Conservation (phyloP, 1,140 invertebrate genomes). For the Vollenhovia emeryi region DNA sequence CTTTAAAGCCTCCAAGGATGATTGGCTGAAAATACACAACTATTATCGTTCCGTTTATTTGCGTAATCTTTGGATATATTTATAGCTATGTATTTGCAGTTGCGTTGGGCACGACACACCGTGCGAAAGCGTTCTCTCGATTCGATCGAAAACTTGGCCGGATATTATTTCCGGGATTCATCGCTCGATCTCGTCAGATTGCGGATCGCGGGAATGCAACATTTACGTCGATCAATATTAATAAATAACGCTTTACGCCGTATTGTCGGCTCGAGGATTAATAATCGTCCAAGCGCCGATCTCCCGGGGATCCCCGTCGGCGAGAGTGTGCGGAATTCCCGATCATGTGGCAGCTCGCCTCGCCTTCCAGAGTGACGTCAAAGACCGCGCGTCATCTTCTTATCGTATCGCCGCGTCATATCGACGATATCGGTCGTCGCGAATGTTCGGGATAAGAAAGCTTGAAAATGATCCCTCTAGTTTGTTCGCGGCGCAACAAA, state of each 20-base stretch:
- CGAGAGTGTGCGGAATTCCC: no score
- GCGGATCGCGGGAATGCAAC: conserved; percentile 18
- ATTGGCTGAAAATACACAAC: not conserved
- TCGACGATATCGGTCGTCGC: no score
- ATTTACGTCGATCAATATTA: no score
- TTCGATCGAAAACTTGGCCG: conserved; percentile 25
- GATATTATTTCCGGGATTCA: conserved; percentile 49
- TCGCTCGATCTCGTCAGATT: conserved; percentile 23
- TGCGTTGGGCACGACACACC: conserved; percentile 13
- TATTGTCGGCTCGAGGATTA: no score
- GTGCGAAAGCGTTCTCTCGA: conserved; percentile 12
- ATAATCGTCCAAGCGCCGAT: no score
- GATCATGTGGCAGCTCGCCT: no score
- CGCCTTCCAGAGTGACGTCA: no score
- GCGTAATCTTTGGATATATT: not conserved
- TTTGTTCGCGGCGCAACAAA: not conserved
- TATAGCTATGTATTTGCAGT: not conserved
- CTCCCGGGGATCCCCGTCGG: no score
- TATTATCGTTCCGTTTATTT: not conserved
- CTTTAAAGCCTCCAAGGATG: not conserved
- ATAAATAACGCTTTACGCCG: no score
- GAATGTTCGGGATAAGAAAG: not conserved
- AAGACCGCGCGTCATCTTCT: no score
- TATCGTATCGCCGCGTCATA: no score
- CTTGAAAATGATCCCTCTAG: not conserved